Conservation (phyloP, 2,797 vertebrate genomes). For the Tragopan temminckii region DNA sequence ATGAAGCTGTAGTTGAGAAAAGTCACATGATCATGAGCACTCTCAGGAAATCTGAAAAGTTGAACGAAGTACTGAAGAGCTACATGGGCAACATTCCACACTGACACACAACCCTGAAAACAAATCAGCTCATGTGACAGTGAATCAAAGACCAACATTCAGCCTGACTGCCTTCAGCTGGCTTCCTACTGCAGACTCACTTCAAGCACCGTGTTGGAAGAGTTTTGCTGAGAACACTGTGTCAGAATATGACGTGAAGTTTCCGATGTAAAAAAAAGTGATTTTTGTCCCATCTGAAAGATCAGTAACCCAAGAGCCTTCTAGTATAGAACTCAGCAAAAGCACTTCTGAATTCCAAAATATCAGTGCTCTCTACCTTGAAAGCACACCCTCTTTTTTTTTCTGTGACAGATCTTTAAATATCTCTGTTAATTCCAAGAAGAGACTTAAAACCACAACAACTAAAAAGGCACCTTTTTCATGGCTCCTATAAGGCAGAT, state of each 20-base stretch:
- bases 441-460: not conserved
- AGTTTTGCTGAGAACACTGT: not conserved
- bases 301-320: not conserved
- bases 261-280: not conserved
- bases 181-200: not conserved
- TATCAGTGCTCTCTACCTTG: not conserved
- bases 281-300: not conserved
- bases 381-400: not conserved
- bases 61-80: not conserved
- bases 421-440: not conserved
- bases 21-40: not conserved
- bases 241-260: rapidly evolving
- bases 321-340: not conserved
- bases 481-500: not conserved
- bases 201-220: not conserved
- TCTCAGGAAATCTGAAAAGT: not conserved
- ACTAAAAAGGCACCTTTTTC: not conserved
- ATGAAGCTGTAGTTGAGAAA: not conserved
- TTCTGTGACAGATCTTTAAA: not conserved
- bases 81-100: not conserved
- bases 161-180: not conserved
- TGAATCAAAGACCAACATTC: conserved; percentile 17
- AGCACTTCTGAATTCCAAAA: not conserved
- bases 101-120: not conserved
- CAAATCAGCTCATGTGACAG: not conserved